Evolutionary conservation across 2,888 invertebrate species (phyloP).

Genomic region (Meloe dianella): DNA sequence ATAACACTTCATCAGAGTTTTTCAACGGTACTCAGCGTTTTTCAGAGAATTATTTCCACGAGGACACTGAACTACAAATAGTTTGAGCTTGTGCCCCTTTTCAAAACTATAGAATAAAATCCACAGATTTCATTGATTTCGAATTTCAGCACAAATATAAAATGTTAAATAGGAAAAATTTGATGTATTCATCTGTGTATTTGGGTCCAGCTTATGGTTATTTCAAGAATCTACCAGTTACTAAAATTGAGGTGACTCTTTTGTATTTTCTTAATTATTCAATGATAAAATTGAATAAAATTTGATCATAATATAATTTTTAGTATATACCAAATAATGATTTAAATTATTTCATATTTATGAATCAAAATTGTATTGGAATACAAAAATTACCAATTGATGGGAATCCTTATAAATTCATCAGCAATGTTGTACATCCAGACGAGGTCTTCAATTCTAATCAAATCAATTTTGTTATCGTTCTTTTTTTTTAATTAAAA

Average conservation of each 20-base stretch:
- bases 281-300: no score
- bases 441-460: slow-evolving; percentile 61
- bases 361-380: slow-evolving; percentile 70
- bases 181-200: slow-evolving; percentile 69
- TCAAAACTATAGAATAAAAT: not conserved
- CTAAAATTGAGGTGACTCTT: slow-evolving; percentile 56
- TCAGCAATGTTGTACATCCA: slow-evolving; percentile 71
- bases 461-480: not conserved
- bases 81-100: not conserved
- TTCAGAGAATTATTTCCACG: no score
- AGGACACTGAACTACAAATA: no score
- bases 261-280: no score
- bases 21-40: no score
- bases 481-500: slow-evolving; percentile 39
- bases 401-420: slow-evolving; percentile 75
- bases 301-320: slow-evolving; percentile 24
- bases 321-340: slow-evolving; percentile 56
- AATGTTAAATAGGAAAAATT: slow-evolving; percentile 67
- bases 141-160: slow-evolving; percentile 71
- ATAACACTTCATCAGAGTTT: no score
- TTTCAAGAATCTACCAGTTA: slow-evolving; percentile 61
- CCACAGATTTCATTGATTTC: not conserved
- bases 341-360: slow-evolving; percentile 66
- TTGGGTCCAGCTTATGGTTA: slow-evolving; percentile 73
- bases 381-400: slow-evolving; percentile 73